phyloP scores from a whole-genome alignment of 2,888 invertebrate species.

The Acanthosepion pharaonis region DNA sequence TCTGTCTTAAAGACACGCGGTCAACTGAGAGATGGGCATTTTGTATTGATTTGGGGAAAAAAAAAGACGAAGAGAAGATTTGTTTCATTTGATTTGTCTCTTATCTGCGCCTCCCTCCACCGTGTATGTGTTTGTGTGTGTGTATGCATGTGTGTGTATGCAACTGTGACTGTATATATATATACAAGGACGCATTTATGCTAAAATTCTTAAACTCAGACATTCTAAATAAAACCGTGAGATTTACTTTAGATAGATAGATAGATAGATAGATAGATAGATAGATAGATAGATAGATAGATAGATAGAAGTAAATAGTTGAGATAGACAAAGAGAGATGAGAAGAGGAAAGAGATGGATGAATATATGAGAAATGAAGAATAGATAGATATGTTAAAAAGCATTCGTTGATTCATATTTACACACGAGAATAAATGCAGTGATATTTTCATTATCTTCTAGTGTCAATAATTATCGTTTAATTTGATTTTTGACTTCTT shows the following conservation, averaged over 20 bases:
- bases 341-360: too few species aligned
- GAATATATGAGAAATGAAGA: too few species aligned
- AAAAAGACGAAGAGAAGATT: not conserved
- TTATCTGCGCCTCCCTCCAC: not conserved
- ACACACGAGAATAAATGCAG: not conserved
- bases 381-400: not conserved
- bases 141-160: not conserved
- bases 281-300: too few species aligned
- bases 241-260: too few species aligned
- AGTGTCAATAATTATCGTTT: slow-evolving; percentile 33
- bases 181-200: not conserved
- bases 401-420: not conserved
- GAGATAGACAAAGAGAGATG: too few species aligned
- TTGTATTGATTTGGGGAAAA: not conserved
- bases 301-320: not conserved
- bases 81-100: not conserved
- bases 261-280: too few species aligned
- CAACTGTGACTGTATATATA: not conserved
- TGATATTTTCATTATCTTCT: slow-evolving; percentile 9
- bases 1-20: slow-evolving; percentile 18
- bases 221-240: not conserved
- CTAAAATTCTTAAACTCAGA: not conserved
- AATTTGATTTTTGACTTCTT: not conserved
- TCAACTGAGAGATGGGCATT: not conserved
- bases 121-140: not conserved